Base-by-base conservation (phyloP, 1,140 invertebrate species). In the Cydia fagiglandana region DNA sequence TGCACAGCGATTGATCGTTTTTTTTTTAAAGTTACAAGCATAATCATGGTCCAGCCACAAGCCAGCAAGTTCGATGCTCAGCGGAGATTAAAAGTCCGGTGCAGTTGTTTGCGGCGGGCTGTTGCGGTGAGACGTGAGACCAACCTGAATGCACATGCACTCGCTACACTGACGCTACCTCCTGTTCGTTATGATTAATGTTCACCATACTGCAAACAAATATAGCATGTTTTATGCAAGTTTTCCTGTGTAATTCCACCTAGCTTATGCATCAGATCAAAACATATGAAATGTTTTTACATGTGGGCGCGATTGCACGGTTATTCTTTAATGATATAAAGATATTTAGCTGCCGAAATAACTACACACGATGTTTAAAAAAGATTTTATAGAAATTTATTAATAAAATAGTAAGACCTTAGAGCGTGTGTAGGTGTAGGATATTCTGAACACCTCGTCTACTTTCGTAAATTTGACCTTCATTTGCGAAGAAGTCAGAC, bases 151-250 rank as follows among this genome's bases (percentile, higher is more conserved):
- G 80, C 85, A 83, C 76, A 83, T 84, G 78, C 84, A 84, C 79
- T 81, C 80, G 81, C 70, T 77, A 78, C 81, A 81, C 77, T 77
- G 76, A 79, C 81, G 79, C 74, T 74, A 77, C 82, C 82, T 81
- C 73, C 79, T 79, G 73, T 79, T 81, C 79, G 82, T 80, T 86
- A 86, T 89, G 86, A 89, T 89, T 87, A 87, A 86, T 88, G 80
- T 75, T 56, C 76, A 74, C 80, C 75, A 74, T 76, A 80, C 79
- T 17, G 41, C 64, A 86, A 86, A 84, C 83, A 86, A 88, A 84
- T 85, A 78, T 13, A n/a, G 77, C 77, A 82, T 81, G 78, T 85
- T 86, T 89, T 86, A 80, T 83, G 79, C 81, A 73, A 80, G 84
- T 85, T 84, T 81, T 5, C 10, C 20, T 61, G 56, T 61, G 17